Percentiles rank a stretch among this genome's conserved stretches.
These are phyloP conservation scores for Solenopsis fugax DNA, from an alignment of 1,140 invertebrate genomes.

Conservation along the genomic window DNA sequence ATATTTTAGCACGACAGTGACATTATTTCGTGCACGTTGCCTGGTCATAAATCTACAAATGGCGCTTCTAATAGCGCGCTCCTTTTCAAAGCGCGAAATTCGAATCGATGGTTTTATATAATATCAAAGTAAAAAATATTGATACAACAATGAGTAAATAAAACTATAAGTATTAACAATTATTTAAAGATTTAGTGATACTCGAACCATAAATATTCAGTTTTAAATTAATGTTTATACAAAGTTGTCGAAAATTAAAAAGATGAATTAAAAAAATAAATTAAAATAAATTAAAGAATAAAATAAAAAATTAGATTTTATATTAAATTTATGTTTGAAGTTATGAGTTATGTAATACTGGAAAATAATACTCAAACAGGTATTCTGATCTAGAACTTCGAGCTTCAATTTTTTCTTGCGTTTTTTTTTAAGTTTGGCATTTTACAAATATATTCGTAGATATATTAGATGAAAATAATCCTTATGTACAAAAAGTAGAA, in stretches of 20 bases:
- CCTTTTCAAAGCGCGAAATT: constrained; percentile 35
- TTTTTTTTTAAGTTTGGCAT: too few species aligned
- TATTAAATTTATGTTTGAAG: neutral
- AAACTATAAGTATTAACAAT: neutral
- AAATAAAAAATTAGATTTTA: neutral
- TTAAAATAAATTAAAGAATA: neutral
- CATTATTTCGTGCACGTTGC: constrained; percentile 62
- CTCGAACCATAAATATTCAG: neutral
- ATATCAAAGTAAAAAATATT: neutral
- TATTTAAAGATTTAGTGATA: neutral
- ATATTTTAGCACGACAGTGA: constrained; percentile 51
- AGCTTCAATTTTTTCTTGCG: too few species aligned
- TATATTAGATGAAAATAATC: too few species aligned
- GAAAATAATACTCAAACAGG: neutral
- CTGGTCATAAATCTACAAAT: constrained; percentile 57
- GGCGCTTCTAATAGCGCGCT: constrained; percentile 29
- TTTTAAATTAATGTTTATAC: neutral
- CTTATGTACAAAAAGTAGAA: too few species aligned
- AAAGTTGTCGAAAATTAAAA: neutral
- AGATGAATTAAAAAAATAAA: neutral
- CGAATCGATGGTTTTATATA: neutral
- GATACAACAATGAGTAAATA: neutral
- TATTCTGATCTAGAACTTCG: too few species aligned
- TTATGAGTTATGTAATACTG: neutral
- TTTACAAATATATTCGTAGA: too few species aligned